Conservation (phyloP, 2,113 vertebrate genomes). For the Leuciscus idus region DNA sequence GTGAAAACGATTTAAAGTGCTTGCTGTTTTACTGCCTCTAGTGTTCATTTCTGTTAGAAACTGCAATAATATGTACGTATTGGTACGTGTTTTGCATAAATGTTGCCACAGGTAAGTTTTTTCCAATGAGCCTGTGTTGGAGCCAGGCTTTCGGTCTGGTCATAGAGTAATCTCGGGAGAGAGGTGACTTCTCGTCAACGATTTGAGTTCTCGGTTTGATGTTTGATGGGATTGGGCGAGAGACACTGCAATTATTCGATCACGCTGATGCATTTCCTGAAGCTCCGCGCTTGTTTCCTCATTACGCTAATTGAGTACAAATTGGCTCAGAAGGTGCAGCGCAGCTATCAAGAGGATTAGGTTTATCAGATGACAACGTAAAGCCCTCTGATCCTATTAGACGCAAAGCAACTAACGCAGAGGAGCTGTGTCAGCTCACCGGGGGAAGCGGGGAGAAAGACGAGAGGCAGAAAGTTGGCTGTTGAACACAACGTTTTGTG, state of each 20-base stretch:
- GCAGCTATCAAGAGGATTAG: slow-evolving; percentile 85
- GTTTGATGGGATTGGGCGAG: slow-evolving; percentile 27
- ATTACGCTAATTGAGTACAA: slow-evolving; percentile 86
- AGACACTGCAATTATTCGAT: slow-evolving; percentile 72
- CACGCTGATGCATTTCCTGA: slow-evolving; percentile 79
- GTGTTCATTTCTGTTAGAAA: too few species aligned
- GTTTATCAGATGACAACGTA: slow-evolving; percentile 90
- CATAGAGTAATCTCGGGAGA: not conserved
- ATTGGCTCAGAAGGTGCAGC: slow-evolving; percentile 86
- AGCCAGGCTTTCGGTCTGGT: too few species aligned
- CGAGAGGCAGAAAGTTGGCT: slow-evolving; percentile 32
- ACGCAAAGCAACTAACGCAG: slow-evolving; percentile 84
- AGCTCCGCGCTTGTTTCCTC: slow-evolving; percentile 80
- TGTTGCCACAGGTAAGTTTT: too few species aligned
- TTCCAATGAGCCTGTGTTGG: too few species aligned
- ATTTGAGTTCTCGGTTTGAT: slow-evolving; percentile 15
- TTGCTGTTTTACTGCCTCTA: too few species aligned
- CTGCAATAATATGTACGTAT: too few species aligned
- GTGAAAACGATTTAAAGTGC: too few species aligned
- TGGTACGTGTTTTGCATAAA: too few species aligned
- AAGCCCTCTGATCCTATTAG: slow-evolving; percentile 89
- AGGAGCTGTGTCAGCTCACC: slow-evolving; percentile 87
- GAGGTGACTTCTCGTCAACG: not conserved
- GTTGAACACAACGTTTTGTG: not conserved
- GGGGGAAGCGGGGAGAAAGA: slow-evolving; percentile 51